These are phyloP conservation scores for Subanguina moxae DNA, from an alignment of 1,140 invertebrate species.

Conservation along the genomic window DNA sequence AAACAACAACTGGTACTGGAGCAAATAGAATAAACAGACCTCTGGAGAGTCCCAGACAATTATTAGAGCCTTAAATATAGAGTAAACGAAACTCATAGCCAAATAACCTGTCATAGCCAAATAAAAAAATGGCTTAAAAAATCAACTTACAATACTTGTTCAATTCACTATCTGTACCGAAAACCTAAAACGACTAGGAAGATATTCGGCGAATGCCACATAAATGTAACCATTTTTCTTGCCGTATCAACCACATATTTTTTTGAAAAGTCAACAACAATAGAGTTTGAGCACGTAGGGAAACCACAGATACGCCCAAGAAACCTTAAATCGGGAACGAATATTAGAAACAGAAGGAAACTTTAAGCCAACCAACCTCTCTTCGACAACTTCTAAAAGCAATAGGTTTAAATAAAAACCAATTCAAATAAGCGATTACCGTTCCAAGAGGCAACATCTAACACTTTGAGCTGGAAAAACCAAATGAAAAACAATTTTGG, in stretches of 20 bases:
- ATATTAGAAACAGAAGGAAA: background rate
- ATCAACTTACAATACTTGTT: background rate
- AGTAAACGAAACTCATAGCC: background rate
- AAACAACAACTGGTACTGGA: background rate
- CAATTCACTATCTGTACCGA: background rate
- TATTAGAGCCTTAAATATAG: background rate
- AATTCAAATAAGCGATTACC: background rate
- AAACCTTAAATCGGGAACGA: conserved; percentile 5
- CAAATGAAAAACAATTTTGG: background rate
- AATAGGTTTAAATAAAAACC: background rate
- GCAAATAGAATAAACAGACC: background rate
- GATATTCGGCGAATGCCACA: no score
- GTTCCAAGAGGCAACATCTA: conserved; percentile 12
- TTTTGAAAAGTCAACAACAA: background rate
- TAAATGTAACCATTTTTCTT: background rate
- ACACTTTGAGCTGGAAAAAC: background rate
- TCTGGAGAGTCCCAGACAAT: background rate
- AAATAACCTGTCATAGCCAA: background rate
- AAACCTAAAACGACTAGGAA: background rate
- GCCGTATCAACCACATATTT: conserved; percentile 10
- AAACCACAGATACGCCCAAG: conserved; percentile 9
- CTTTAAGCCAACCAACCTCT: conserved; percentile 8
- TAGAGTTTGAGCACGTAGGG: conserved; percentile 3
- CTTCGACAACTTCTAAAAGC: conserved; percentile 1
- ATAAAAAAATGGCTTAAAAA: background rate